These are phyloP conservation scores for Marmota flaviventris DNA, from an alignment of 2,113 vertebrate species.

Conservation along the genomic window DNA sequence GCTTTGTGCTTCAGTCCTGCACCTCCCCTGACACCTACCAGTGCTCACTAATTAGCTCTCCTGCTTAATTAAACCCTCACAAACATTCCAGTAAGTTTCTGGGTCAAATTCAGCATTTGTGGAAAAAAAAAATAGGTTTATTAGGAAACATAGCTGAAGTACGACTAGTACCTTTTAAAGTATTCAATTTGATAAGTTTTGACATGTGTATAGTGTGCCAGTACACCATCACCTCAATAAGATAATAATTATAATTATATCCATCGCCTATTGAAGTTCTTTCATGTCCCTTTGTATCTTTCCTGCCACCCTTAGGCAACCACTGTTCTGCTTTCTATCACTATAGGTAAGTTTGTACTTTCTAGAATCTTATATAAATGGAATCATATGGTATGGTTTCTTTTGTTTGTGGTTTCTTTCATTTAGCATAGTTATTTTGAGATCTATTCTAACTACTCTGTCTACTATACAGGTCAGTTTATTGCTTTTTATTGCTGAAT, in stretches of 20 bases:
- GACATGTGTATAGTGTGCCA: background rate
- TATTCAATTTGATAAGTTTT: background rate
- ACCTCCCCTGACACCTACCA: background rate
- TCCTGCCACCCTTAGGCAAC: too few relatives aligned
- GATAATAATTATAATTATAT: background rate
- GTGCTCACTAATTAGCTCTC: background rate
- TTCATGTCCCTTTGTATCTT: background rate
- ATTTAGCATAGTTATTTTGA: background rate
- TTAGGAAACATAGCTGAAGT: background rate
- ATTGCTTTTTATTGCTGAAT: background rate
- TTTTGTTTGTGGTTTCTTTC: background rate
- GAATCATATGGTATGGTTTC: background rate
- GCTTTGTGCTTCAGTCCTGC: background rate
- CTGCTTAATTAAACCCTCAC: conserved; percentile 4
- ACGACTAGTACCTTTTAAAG: background rate
- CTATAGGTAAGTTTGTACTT: background rate
- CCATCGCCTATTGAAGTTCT: background rate
- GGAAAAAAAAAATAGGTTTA: background rate
- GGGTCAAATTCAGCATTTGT: background rate
- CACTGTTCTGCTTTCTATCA: background rate
- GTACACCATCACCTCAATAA: background rate
- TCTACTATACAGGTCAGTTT: background rate
- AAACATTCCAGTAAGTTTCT: background rate
- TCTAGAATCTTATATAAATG: background rate
- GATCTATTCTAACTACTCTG: background rate